Percentiles rank a stretch among this genome's conserved stretches.
Conservation (phyloP, 1,140 invertebrate species). For the Agraylea sexmaculata region DNA sequence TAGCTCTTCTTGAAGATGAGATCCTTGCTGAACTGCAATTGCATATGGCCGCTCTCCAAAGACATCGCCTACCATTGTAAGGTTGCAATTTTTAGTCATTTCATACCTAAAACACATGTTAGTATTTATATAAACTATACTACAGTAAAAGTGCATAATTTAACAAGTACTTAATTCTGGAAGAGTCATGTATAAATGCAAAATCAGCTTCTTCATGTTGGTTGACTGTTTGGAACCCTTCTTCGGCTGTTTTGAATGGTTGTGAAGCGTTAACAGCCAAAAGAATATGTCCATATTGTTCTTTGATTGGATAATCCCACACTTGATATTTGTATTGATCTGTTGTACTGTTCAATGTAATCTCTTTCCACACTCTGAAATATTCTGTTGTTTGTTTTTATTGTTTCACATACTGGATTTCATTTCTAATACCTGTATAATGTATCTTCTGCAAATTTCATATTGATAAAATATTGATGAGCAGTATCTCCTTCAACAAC, state of each 20-base stretch:
- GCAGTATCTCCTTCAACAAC: slow-evolving; percentile 67
- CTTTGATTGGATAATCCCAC: slow-evolving; percentile 87
- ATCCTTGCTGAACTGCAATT: slow-evolving; percentile 77
- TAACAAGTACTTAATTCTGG: slow-evolving; percentile 53
- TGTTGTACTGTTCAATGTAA: slow-evolving; percentile 66
- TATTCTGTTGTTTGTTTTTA: slow-evolving; percentile 1
- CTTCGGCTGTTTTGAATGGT: slow-evolving; percentile 51
- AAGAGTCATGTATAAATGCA: slow-evolving; percentile 80
- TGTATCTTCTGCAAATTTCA: slow-evolving; percentile 82
- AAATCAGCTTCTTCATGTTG: slow-evolving; percentile 71
- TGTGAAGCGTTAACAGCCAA: slow-evolving; percentile 68
- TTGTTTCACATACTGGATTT: not conserved
- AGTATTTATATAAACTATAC: too few relatives aligned
- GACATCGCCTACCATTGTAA: slow-evolving; percentile 76
- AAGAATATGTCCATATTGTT: slow-evolving; percentile 80
- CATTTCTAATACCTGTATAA: slow-evolving; percentile 54
- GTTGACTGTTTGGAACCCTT: slow-evolving; percentile 65
- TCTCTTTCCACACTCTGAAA: slow-evolving; percentile 75
- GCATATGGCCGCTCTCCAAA: slow-evolving; percentile 84
- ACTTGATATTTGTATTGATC: slow-evolving; percentile 69
- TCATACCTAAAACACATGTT: slow-evolving; percentile 54
- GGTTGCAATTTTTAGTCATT: slow-evolving; percentile 69
- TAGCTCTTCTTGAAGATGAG: slow-evolving; percentile 65
- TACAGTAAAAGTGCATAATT: not conserved
- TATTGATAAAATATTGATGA: slow-evolving; percentile 81